Percentiles rank a stretch among this genome's conserved stretches.
These are phyloP conservation scores for Eristalinus sepulchralis DNA, from an alignment of 2,888 invertebrate genomes.

Conservation along the genomic window DNA sequence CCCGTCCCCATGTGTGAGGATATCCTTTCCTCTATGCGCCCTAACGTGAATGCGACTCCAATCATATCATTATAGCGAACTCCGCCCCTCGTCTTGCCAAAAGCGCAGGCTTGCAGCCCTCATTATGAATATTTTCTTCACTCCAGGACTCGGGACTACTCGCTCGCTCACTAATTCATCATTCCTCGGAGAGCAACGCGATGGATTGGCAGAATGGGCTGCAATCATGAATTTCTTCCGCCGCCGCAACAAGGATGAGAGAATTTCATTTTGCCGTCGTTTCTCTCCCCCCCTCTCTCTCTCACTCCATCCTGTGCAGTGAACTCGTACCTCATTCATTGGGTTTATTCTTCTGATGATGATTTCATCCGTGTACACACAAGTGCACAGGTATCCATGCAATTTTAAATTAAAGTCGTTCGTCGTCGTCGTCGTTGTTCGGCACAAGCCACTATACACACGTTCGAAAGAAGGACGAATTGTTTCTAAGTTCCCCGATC, in stretches of 20 bases:
- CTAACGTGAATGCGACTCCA: background rate
- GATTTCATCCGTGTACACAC: conserved; percentile 37
- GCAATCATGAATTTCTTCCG: conserved; percentile 8
- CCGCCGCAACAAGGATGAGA: conserved; percentile 6
- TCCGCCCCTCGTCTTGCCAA: background rate
- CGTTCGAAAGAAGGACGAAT: conserved; percentile 8
- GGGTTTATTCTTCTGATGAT: conserved; percentile 47
- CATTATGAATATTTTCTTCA: conserved; percentile 23
- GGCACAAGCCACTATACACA: background rate
- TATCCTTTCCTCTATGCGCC: background rate
- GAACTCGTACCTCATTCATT: conserved; percentile 34
- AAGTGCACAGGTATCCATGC: background rate
- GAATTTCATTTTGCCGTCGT: background rate
- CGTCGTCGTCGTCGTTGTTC: conserved; percentile 6
- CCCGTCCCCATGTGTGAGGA: background rate
- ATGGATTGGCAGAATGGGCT: background rate
- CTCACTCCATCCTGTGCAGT: background rate
- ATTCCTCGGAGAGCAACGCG: background rate
- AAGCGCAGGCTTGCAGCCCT: background rate
- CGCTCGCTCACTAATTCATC: conserved; percentile 16
- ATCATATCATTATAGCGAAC: conserved; percentile 10
- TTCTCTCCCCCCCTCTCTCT: too few species aligned
- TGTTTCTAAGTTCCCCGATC: background rate
- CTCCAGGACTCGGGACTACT: conserved; percentile 12
- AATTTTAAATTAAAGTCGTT: conserved; percentile 35